A percentile compares a stretch with the other conserved stretches of the same genome.
These are phyloP conservation scores for Malurus melanocephalus DNA, from an alignment of 2,113 vertebrate species.

Conservation along the genomic window DNA sequence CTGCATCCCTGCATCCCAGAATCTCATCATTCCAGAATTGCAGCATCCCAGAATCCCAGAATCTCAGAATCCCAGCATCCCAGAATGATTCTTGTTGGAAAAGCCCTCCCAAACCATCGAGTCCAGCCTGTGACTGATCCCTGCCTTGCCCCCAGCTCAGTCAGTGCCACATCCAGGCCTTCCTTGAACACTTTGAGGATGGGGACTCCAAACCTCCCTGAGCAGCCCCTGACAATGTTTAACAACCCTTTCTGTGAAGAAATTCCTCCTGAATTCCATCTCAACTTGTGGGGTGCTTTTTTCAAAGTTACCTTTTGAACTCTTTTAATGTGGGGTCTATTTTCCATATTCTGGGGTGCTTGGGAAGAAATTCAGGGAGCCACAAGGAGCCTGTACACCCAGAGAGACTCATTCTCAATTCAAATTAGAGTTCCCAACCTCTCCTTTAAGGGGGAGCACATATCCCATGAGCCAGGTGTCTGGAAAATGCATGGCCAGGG, in stretches of 20 bases:
- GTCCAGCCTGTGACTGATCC: accelerated
- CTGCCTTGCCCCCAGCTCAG: neutral
- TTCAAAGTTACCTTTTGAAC: neutral
- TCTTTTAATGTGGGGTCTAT: neutral
- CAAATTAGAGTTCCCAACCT: neutral
- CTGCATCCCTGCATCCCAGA: neutral
- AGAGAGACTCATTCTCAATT: neutral
- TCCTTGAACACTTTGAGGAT: neutral
- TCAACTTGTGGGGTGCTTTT: neutral
- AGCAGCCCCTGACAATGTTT: neutral
- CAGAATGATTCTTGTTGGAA: neutral
- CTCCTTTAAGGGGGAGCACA: neutral
- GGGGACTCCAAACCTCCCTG: neutral
- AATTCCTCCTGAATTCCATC: neutral
- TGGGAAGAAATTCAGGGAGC: neutral
- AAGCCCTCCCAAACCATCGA: neutral
- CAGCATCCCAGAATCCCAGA: too few species aligned
- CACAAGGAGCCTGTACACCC: neutral
- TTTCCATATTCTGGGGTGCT: neutral
- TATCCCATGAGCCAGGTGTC: neutral
- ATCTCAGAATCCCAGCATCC: neutral
- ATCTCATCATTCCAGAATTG: neutral
- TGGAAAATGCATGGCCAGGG: neutral
- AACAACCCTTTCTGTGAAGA: neutral
- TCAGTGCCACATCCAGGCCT: accelerated